A percentile compares a stretch with the other conserved stretches of the same genome.
Evolutionary conservation across 2,888 invertebrate species (phyloP).

Genomic region (Mythimna impura): DNA sequence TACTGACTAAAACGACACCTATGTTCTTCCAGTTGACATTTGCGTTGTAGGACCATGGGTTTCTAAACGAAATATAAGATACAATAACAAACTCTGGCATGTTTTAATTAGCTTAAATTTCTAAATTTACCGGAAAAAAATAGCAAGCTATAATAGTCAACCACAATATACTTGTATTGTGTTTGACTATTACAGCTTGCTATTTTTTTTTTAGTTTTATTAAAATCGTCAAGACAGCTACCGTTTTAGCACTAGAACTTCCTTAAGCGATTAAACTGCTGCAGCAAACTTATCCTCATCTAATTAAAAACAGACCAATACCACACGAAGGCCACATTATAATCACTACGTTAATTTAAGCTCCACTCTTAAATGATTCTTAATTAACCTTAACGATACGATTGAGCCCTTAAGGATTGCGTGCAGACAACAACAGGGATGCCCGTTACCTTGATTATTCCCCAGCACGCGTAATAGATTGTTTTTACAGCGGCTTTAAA

Average conservation of each 20-base stretch:
- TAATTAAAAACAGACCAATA: slow-evolving; percentile 8
- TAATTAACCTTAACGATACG: slow-evolving; percentile 47
- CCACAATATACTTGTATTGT: no score
- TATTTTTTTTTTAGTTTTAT: background rate
- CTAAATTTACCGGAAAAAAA: no score
- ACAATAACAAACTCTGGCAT: no score
- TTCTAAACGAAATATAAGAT: no score
- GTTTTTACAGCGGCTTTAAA: slow-evolving; percentile 51
- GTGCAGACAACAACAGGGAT: slow-evolving; percentile 43
- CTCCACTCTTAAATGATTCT: slow-evolving; percentile 24
- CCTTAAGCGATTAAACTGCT: background rate
- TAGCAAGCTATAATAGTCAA: background rate
- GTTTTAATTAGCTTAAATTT: no score
- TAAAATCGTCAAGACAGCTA: background rate
- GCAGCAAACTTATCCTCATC: background rate
- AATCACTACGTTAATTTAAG: slow-evolving; percentile 42
- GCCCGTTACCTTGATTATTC: slow-evolving; percentile 56
- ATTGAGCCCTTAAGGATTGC: slow-evolving; percentile 50
- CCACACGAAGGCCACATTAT: slow-evolving; percentile 20
- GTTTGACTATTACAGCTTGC: no score
- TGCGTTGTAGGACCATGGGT: no score
- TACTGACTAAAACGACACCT: no score
- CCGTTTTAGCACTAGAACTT: background rate
- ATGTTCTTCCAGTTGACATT: no score
- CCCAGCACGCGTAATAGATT: slow-evolving; percentile 51